Evolutionary conservation across 2,888 invertebrate species (phyloP).

Genomic region (Drosophila koepferae): DNA sequence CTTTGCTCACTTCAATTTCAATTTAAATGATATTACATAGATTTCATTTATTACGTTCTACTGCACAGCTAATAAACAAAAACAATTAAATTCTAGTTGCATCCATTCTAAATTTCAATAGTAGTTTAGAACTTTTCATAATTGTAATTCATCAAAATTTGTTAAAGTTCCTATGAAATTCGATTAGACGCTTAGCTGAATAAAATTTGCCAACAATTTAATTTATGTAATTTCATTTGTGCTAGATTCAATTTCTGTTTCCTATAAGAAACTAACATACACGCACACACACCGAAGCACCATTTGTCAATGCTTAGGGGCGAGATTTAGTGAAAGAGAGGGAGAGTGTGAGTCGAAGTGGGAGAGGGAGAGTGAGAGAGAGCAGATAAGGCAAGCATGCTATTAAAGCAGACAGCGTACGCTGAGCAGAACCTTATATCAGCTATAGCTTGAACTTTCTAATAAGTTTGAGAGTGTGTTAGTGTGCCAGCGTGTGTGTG

Average conservation of each 20-base stretch:
- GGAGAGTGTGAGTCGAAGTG: neutral
- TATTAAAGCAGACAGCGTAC: conserved; percentile 40
- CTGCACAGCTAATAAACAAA: neutral
- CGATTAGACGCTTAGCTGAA: conserved; percentile 29
- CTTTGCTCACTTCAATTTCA: no score
- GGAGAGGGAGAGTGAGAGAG: neutral
- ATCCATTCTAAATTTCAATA: neutral
- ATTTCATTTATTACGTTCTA: neutral
- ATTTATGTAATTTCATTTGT: conserved; percentile 54
- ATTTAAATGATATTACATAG: neutral
- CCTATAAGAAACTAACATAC: conserved; percentile 35
- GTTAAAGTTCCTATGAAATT: conserved; percentile 41
- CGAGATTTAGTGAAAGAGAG: neutral
- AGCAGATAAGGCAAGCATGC: neutral
- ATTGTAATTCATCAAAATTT: conserved; percentile 19
- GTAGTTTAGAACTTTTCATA: neutral
- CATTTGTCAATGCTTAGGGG: conserved; percentile 38
- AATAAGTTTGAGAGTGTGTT: conserved; percentile 15
- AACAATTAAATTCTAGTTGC: neutral
- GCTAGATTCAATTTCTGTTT: conserved; percentile 39
- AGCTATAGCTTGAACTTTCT: conserved; percentile 25
- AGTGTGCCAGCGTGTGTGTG: conserved; percentile 5
- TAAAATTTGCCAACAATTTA: conserved; percentile 27
- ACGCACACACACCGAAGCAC: conserved; percentile 1
- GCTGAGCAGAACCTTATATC: conserved; percentile 24